Conservation (phyloP, 2,888 invertebrate species). For the Clistopyga incitator region DNA sequence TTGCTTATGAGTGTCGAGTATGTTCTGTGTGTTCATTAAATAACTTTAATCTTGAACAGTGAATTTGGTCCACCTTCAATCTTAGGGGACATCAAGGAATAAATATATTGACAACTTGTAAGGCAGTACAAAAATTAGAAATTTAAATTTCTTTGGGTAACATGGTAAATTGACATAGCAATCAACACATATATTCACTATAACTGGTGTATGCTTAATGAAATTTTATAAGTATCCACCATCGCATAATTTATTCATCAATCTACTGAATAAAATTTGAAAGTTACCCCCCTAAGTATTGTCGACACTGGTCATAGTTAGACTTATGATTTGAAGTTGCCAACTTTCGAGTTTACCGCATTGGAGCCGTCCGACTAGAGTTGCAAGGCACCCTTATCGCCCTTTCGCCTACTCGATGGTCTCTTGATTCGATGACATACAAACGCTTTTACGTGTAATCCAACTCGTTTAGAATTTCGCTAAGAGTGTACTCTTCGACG, state of each 20-base stretch:
- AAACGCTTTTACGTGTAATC: neutral
- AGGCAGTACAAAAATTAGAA: too few relatives aligned
- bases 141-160: too few relatives aligned
- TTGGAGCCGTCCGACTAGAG: neutral
- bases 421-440: slow-evolving; percentile 2
- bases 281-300: neutral
- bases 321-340: neutral
- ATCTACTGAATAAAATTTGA: neutral
- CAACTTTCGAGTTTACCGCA: neutral
- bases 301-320: too few relatives aligned
- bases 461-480: slow-evolving; percentile 47
- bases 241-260: neutral
- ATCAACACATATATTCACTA: too few relatives aligned
- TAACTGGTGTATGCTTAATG: neutral
- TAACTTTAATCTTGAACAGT: too few relatives aligned
- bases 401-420: neutral
- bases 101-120: too few relatives aligned
- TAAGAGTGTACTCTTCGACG: slow-evolving; percentile 51
- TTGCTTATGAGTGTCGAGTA: too few relatives aligned
- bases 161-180: neutral
- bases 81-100: too few relatives aligned
- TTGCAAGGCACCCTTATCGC: neutral
- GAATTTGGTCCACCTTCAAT: neutral
- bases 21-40: too few relatives aligned
- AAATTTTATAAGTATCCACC: neutral